Base-by-base conservation (phyloP, 2,888 invertebrate genomes). In the Caprella mutica region DNA sequence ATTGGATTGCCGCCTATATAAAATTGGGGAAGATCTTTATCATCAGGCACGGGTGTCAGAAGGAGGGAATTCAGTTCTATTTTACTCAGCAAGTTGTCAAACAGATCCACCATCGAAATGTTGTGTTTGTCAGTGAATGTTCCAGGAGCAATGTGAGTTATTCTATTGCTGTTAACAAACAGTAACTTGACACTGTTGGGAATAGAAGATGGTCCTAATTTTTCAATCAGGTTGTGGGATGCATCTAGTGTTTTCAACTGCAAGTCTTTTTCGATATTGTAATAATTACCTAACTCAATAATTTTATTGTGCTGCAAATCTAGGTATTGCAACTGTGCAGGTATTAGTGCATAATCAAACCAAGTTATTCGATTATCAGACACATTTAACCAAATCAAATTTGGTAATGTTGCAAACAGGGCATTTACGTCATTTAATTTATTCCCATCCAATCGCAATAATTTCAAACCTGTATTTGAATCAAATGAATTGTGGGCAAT, bases 281-380 rank as follows among this genome's bases (percentile, higher is more conserved):
- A 70, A 61, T 70, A 72, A 67, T 72, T 72, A 57, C 85, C 84
- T 44, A 92, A 76, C 70, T 86, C 84, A 67, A 78, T 77, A 66
- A 92, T 81, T 69, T 81, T 81, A 75, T 93, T 92, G 72, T 85
- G 86, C 72, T 90, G 90, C 69, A 92, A 77, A 75, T 92, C 91
- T 66, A 93, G 76, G 86, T 88, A 89, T 71, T 88, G 86, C 66
- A 92, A 77, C 63, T 83, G 83, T 68, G 78, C 76, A 14, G 92
- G 91, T 65, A 92, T 81, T 67, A 86, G 80, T 26, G 84, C 80
- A 72, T 88, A 92, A 75, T 91, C 90, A 74, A 92, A 91, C 80
- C 85, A 83, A 71, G 84, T 82, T 70, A 92, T 79, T 72, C 83
- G 81, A 78, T 92, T 92, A 76, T 89, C 89, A 66, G 89, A 89